Conservation (phyloP, 2,888 invertebrate species). For the Nomada flava region DNA sequence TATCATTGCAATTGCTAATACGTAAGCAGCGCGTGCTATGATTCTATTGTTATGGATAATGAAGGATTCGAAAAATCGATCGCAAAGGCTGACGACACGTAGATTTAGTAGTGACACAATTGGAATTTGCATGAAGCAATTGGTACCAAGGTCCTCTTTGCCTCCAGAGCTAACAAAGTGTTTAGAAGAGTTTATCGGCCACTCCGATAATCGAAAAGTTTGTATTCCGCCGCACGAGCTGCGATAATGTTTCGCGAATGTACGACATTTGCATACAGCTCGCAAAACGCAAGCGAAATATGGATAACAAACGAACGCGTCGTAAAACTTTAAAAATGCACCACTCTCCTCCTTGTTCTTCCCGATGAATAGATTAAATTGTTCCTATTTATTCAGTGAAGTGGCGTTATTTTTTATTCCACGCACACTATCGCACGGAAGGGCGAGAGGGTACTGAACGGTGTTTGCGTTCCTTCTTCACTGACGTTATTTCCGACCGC, state of each 20-base stretch:
- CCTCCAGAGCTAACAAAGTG: neutral
- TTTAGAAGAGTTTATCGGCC: slow-evolving; percentile 8
- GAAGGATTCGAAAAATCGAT: slow-evolving; percentile 43
- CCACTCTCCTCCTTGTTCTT: neutral
- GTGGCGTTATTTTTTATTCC: slow-evolving; percentile 32
- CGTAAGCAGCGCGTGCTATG: slow-evolving; percentile 44
- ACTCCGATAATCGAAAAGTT: slow-evolving; percentile 15
- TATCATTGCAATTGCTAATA: slow-evolving; percentile 33
- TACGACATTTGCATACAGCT: slow-evolving; percentile 16
- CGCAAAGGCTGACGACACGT: slow-evolving; percentile 33
- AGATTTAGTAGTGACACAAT: slow-evolving; percentile 40
- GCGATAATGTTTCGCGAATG: slow-evolving; percentile 14
- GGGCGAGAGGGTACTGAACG: slow-evolving; percentile 18
- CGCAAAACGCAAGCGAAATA: slow-evolving; percentile 26
- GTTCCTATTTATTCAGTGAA: neutral
- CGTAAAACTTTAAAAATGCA: neutral
- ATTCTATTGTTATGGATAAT: slow-evolving; percentile 41
- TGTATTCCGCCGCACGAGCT: slow-evolving; percentile 10
- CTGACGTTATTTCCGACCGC: neutral
- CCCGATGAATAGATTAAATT: neutral
- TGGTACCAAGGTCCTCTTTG: slow-evolving; percentile 17
- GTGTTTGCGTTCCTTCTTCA: too few species aligned
- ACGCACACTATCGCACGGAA: slow-evolving; percentile 16
- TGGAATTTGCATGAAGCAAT: slow-evolving; percentile 23
- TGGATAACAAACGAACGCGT: slow-evolving; percentile 4